These are phyloP conservation scores for Spea bombifrons DNA, from an alignment of 2,113 vertebrate species.

Conservation along the genomic window DNA sequence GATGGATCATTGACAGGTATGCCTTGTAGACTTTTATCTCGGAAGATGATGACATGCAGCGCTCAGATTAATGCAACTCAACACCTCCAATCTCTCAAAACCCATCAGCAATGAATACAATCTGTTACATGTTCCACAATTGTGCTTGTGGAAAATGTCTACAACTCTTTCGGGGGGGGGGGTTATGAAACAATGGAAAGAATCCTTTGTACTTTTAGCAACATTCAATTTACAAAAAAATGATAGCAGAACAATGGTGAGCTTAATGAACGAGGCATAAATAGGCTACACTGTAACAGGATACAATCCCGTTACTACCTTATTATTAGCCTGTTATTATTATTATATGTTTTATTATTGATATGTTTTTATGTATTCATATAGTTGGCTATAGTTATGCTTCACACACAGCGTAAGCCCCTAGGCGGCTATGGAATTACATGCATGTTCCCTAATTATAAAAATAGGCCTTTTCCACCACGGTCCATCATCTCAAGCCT, in stretches of 20 bases:
- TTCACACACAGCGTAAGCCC: too few species aligned
- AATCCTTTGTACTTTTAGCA: background rate
- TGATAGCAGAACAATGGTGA: background rate
- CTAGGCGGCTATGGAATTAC: too few species aligned
- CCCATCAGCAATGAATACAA: background rate
- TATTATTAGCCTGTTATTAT: background rate
- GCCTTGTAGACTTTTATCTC: constrained; percentile 18
- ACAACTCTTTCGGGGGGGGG: background rate
- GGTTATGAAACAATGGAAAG: constrained; percentile 1
- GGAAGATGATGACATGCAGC: constrained; percentile 13
- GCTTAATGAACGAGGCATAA: background rate
- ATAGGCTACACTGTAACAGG: background rate
- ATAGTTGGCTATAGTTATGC: too few species aligned
- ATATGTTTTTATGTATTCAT: too few species aligned
- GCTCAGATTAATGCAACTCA: background rate
- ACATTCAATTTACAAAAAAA: background rate
- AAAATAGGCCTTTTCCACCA: too few species aligned
- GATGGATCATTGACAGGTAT: constrained; percentile 15
- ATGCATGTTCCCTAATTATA: too few species aligned
- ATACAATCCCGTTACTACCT: background rate
- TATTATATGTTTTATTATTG: too few species aligned
- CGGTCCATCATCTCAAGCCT: too few species aligned
- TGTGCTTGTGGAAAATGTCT: constrained; percentile 2
- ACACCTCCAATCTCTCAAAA: constrained; percentile 10
- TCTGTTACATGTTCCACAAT: background rate